Evolutionary conservation across 2,113 vertebrate species (phyloP), one percentile per base, ranked within the genome.

Genomic region (Ariopsis seemanni): DNA sequence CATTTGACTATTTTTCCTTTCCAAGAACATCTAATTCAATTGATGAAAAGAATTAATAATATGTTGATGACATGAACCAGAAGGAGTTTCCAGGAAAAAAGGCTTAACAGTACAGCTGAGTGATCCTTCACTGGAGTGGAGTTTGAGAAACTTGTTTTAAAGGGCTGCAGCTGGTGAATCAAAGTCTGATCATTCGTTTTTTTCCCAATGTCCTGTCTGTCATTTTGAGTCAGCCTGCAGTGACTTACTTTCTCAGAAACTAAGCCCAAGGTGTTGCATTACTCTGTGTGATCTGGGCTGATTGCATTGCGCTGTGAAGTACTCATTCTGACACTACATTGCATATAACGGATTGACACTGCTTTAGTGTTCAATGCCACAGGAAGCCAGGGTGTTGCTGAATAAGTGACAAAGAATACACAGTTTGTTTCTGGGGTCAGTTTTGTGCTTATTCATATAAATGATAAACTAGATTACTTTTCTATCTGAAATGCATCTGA

Each of bases 191-290:
- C 74, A 58, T 80, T 79, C 22, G 30, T 78, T 63, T 60, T 63
- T 60, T 85, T n/a, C 30, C 86, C 79, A 58, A 72, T 82, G 79
- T 57, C 71, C 72, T 77, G 83, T 75, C 52, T 85, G 83, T 87
- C 78, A 84, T n/a, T 86, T 62, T 88, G 84, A 80, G 80, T 86
- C 88, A 65, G 74, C 52, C 84, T 79, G 25, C 84, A 84, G 42
- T 86, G 80, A 52, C 78, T 62, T 25, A 17, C n/a, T 77, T 74
- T 62, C 74, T 83, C 83, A 78, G 84, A 63, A 88, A 80, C 18
- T 17, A 69, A 88, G 52, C 77, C 79, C 79, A 79, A 87, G 89
- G 89, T 88, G 84, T 74, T 71, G 75, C 83, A 81, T 88, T 81
- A 88, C 62, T 34, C 83, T 88, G 77, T 58, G 42, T 75, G 53